Evolutionary conservation across 2,888 invertebrate species (phyloP), one percentile per base, ranked within the genome.

Genomic region (Ectemnius cavifrons): DNA sequence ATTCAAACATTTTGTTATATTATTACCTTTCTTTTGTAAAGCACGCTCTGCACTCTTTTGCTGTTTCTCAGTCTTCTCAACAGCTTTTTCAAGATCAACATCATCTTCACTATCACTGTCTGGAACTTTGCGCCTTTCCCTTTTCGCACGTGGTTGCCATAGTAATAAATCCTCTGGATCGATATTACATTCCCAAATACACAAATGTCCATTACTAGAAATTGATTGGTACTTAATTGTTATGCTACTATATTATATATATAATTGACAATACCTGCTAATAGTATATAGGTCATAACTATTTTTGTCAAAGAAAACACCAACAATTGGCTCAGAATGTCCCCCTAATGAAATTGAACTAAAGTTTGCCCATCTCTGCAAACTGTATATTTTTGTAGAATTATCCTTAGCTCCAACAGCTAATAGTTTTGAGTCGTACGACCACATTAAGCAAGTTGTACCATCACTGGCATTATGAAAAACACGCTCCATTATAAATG

Each of bases 391-490:
- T 88, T 95, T 95, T 0, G 96, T 95, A n/a, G 95, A 93, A 88
- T 96, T 97, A 91, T 99, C 99, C 88, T 96, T 96, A 0, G 97
- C 96, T 0, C 98, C 98, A 8, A 96, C 95, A n/a, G 97, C 96
- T 11, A 99, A 91, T 49, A 98, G 92, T 87, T 94, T 95, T 0
- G 99, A 98, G 91, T 99, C 98, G 20, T 93, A 92, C 0, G 98
- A 97, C 99, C 99, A 99, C 89, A 97, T 96, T 2, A 99, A 88
- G 87, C 95, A 97, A 0, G 96, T 96, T 0, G 97, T 95, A 75
- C 96, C 96, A 89, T 98, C 97, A 73, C 94, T 94, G 0, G 97
- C 94, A 61, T 96, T 96, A 85, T 95, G 94, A 89, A 96, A 97
- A 0, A 96, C 95, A 69, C 95, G 92, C 86, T 96, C 95, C 93